Conservation (phyloP, 2,888 invertebrate genomes). For the Pollenia angustigena region DNA sequence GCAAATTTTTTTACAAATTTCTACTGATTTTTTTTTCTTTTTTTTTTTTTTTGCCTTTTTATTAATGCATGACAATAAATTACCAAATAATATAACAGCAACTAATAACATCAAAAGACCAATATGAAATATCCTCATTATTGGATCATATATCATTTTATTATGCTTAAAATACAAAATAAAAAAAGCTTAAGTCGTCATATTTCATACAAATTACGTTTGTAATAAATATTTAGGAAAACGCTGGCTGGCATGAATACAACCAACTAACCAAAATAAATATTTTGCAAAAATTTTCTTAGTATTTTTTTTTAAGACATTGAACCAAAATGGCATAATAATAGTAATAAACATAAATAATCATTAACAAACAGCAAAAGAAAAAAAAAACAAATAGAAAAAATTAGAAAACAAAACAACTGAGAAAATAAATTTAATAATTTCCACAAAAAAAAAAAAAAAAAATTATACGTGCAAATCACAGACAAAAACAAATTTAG, state of each 20-base stretch:
- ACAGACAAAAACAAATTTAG: constrained; percentile 37
- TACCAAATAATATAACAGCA: constrained; percentile 6
- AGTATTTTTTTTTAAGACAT: constrained; percentile 27
- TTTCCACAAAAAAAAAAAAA: constrained; percentile 42
- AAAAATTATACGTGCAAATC: constrained; percentile 66
- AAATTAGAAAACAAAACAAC: background rate
- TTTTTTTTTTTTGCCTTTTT: no score
- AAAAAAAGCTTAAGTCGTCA: constrained; percentile 62
- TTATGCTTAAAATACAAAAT: constrained; percentile 52
- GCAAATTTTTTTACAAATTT: no score
- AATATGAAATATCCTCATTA: constrained; percentile 20
- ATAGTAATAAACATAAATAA: constrained; percentile 72
- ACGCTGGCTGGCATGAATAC: background rate
- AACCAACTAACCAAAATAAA: constrained; percentile 31
- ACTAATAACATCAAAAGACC: background rate
- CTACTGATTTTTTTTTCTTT: no score
- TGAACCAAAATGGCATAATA: constrained; percentile 39
- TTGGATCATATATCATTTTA: constrained; percentile 49
- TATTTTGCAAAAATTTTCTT: constrained; percentile 36
- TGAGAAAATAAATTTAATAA: constrained; percentile 51
- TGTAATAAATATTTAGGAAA: constrained; percentile 16
- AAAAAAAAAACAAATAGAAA: constrained; percentile 28
- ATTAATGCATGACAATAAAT: constrained; percentile 49
- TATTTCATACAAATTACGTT: constrained; percentile 63
- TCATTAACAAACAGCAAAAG: constrained; percentile 61